These are phyloP conservation scores for Phenacoccus solenopsis DNA, from an alignment of 1,140 invertebrate species.

Conservation along the genomic window DNA sequence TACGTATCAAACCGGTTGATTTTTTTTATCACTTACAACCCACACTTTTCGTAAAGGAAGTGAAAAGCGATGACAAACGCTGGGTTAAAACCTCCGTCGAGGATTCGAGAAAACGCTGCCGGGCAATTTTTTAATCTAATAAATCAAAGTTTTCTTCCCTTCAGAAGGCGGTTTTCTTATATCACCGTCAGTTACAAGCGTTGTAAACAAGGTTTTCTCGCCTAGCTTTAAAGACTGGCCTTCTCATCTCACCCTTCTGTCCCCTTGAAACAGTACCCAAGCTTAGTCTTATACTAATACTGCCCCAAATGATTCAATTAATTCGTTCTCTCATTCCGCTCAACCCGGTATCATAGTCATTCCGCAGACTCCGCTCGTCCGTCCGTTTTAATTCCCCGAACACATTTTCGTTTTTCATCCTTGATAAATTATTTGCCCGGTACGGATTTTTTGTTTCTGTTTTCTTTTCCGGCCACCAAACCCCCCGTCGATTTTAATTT, in stretches of 20 bases:
- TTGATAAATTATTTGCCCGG: constrained; percentile 9
- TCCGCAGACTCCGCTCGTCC: background rate
- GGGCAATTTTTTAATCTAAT: background rate
- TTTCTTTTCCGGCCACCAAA: background rate
- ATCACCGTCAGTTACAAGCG: constrained; percentile 14
- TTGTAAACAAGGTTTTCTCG: constrained; percentile 15
- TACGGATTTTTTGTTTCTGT: background rate
- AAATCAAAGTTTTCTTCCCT: constrained; percentile 9
- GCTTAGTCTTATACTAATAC: constrained; percentile 9
- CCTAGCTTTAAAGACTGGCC: constrained; percentile 1
- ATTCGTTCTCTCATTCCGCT: constrained; percentile 7
- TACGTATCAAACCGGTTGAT: too few relatives aligned
- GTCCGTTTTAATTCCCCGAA: constrained; percentile 14
- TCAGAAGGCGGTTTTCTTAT: constrained; percentile 6
- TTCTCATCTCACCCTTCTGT: background rate
- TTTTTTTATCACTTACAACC: too few relatives aligned
- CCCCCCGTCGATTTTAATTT: background rate
- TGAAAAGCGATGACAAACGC: too few relatives aligned
- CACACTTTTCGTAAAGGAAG: too few relatives aligned
- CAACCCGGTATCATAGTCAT: background rate
- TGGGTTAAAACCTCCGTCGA: too few relatives aligned
- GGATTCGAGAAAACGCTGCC: background rate
- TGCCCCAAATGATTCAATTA: constrained; percentile 14
- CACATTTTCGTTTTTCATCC: constrained; percentile 11
- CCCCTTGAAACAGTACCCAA: background rate